These are phyloP conservation scores for Paedocypris micromegethes DNA, from an alignment of 2,797 vertebrate species.

Conservation along the genomic window DNA sequence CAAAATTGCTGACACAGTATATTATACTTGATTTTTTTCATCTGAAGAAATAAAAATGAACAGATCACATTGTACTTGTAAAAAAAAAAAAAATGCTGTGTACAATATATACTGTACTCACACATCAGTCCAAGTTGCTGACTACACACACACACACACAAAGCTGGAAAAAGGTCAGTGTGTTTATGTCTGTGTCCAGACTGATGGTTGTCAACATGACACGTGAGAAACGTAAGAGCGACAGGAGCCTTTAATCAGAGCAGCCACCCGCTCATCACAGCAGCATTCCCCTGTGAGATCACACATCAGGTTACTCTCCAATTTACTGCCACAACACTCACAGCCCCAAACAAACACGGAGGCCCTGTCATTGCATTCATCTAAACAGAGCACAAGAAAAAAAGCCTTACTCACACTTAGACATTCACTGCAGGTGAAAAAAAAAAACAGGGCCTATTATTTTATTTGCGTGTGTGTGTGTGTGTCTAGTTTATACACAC, in stretches of 20 bases:
- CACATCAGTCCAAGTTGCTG: neutral
- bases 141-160: neutral
- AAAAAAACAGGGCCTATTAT: too few species aligned
- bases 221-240: slow-evolving; percentile 34
- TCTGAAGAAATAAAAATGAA: too few species aligned
- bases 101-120: too few species aligned
- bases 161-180: slow-evolving; percentile 15
- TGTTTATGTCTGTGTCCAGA: slow-evolving; percentile 31
- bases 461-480: too few species aligned
- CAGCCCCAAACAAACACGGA: slow-evolving; percentile 11
- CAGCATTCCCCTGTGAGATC: slow-evolving; percentile 33
- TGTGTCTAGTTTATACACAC: too few species aligned
- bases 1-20: too few species aligned
- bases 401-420: too few species aligned
- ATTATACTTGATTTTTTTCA: too few species aligned
- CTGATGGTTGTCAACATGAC: slow-evolving; percentile 26
- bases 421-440: too few species aligned
- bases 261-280: slow-evolving; percentile 17
- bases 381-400: too few species aligned
- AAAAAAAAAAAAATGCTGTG: too few species aligned
- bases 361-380: slow-evolving; percentile 12
- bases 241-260: slow-evolving; percentile 26
- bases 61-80: too few species aligned
- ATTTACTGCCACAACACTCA: slow-evolving; percentile 19
- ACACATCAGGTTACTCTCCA: slow-evolving; percentile 17